Evolutionary conservation across 2,797 vertebrate species (phyloP), one percentile per base, ranked within the genome.

Genomic region (Kryptopterus vitreolus): DNA sequence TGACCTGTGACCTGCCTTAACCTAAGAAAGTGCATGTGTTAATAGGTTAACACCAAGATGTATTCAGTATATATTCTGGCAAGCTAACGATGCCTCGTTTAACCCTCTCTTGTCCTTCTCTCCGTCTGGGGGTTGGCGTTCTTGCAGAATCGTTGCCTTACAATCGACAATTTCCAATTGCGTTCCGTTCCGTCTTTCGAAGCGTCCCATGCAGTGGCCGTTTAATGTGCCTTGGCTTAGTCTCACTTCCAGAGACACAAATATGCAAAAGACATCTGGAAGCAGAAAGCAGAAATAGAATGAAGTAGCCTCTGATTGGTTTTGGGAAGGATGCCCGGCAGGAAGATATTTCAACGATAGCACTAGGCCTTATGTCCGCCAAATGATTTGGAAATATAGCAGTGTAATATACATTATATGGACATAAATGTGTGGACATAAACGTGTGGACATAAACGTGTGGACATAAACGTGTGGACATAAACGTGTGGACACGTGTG

Each of bases 241-340:
- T 59, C 33, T 57, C 38, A 76, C 53, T 33, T 68, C 43, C 22
- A 62, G 78, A 62, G 78, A 70, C 33, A 26, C 61, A 68, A 57
- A 66, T 66, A 55, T 55, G 68, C 35, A n/a, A 43, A n/a, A 69
- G 72, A 69, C 79, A 81, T 81, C 72, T 81, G 72, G 73, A 81
- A 69, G 63, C 62, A 59, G 38, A 63, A 52, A 52, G 72, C 62
- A 61, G 53, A 58, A 61, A 59, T 59, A 63, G 29, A 69, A 52
- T 81, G 63, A 69, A 81, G 73, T 59, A 59, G 38, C 16, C 24
- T 69, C 79, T 81, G 79, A 81, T 81, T 81, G 76, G 79, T 76
- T 81, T 75, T 62, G 72, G 79, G 79, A 76, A 50, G 29, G 38
- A 55, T 5, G 79, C 79, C 79, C 62, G 16, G 72, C 63, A 81